phyloP scores from a whole-genome alignment of 2,797 vertebrate species.

The Manis crassicaudata region DNA sequence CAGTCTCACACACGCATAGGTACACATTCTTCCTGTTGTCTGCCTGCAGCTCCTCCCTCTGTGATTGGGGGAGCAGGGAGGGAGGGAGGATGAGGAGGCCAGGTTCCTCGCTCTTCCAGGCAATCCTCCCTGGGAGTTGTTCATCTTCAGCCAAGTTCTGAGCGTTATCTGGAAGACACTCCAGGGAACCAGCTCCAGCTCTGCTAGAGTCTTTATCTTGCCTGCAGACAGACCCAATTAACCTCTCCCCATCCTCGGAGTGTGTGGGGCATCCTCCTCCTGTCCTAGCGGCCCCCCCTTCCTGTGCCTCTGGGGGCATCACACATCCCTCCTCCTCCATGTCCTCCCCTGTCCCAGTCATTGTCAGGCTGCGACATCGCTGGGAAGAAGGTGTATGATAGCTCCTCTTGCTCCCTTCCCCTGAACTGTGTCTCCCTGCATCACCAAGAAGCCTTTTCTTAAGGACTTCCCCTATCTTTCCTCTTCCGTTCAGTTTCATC shows the following conservation, averaged over 20 bases:
- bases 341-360: neutral
- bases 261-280: neutral
- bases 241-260: neutral
- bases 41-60: neutral
- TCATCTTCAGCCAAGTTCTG: neutral
- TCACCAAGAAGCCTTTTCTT: neutral
- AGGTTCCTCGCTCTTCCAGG: neutral
- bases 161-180: neutral
- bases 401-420: neutral
- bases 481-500: neutral
- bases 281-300: neutral
- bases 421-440: neutral
- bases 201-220: neutral
- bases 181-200: neutral
- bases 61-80: neutral
- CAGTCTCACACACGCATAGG: accelerated
- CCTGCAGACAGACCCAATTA: constrained; percentile 24
- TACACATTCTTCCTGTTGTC: neutral
- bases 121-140: neutral
- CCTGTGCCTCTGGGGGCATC: neutral
- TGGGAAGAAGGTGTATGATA: neutral
- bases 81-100: neutral
- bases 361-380: neutral
- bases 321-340: neutral
- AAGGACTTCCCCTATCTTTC: neutral